phyloP scores from a whole-genome alignment of 2,888 invertebrate genomes.

The Orthosia gracilis region DNA sequence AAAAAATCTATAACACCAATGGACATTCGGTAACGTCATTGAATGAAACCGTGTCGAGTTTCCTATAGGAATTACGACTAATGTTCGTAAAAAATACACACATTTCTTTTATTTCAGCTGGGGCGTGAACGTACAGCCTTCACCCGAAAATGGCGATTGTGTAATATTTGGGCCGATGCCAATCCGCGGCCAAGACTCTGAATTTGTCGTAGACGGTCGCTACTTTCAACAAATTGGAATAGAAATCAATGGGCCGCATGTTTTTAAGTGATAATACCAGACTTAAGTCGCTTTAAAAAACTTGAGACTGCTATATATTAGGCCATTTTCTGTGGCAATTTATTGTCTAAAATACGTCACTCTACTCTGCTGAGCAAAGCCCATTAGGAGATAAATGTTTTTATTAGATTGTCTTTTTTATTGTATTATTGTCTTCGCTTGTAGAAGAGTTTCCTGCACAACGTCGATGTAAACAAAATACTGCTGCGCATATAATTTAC shows the following conservation, averaged over 20 bases:
- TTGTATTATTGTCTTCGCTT: background rate
- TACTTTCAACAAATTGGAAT: slow-evolving; percentile 38
- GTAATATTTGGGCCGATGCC: slow-evolving; percentile 60
- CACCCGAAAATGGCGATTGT: slow-evolving; percentile 53
- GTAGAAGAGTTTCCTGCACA: background rate
- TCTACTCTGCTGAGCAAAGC: background rate
- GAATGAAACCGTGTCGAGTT: slow-evolving; percentile 56
- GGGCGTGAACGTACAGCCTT: slow-evolving; percentile 56
- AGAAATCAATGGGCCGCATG: slow-evolving; percentile 14
- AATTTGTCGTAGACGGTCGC: slow-evolving; percentile 27
- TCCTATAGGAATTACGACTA: slow-evolving; percentile 49
- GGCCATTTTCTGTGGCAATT: background rate
- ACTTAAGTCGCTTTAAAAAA: background rate
- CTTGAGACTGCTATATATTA: background rate
- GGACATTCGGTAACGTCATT: slow-evolving; percentile 45
- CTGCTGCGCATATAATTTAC: slow-evolving; percentile 6
- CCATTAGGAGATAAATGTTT: background rate
- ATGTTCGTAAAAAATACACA: slow-evolving; percentile 54
- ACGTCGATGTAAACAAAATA: slow-evolving; percentile 2
- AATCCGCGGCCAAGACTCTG: slow-evolving; percentile 30
- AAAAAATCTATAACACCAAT: slow-evolving; percentile 54
- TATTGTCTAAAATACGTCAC: background rate
- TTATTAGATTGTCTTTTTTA: background rate
- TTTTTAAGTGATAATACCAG: background rate
- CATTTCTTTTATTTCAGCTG: slow-evolving; percentile 57